A percentile compares a stretch with the other conserved stretches of the same genome.
These are phyloP conservation scores for Cryptotis parvus DNA, from an alignment of 2,113 vertebrate genomes.

Conservation along the genomic window DNA sequence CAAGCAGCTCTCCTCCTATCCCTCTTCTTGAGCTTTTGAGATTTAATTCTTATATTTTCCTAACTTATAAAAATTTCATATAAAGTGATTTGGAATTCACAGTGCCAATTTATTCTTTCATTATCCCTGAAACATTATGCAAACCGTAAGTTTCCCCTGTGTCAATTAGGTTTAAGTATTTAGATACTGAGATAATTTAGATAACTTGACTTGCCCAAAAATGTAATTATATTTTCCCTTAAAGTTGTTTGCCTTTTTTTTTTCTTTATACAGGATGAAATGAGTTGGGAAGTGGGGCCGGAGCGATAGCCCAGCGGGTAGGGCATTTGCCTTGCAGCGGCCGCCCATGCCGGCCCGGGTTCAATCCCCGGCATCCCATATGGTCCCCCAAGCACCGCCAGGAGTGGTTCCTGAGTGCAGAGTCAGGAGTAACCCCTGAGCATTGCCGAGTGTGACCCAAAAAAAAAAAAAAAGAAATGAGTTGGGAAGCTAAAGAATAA, in stretches of 20 bases:
- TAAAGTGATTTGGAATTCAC: conserved; percentile 57
- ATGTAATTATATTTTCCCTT: conserved; percentile 53
- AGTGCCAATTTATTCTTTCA: conserved; percentile 45
- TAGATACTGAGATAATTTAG: conserved; percentile 29
- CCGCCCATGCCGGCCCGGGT: too few relatives aligned
- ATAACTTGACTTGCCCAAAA: conserved; percentile 50
- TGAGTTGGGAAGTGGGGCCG: too few relatives aligned
- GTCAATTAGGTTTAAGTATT: conserved; percentile 54
- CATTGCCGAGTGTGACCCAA: too few relatives aligned
- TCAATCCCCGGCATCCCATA: too few relatives aligned
- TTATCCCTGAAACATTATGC: conserved; percentile 30
- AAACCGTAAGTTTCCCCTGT: conserved; percentile 27
- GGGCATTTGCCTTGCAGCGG: too few relatives aligned
- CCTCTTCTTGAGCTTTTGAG: conserved; percentile 36
- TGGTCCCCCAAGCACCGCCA: too few relatives aligned
- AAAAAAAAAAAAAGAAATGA: too few relatives aligned
- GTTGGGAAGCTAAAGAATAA: conserved; percentile 23
- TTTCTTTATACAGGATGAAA: conserved; percentile 21
- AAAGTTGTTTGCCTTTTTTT: conserved; percentile 40
- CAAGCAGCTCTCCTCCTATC: conserved; percentile 9
- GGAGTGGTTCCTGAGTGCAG: too few relatives aligned
- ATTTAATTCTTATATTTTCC: conserved; percentile 54
- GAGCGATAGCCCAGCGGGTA: too few relatives aligned
- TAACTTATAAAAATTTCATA: conserved; percentile 53
- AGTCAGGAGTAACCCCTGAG: too few relatives aligned